phyloP scores from a whole-genome alignment of 1,140 invertebrate genomes.

The Geopemphigus sp. region DNA sequence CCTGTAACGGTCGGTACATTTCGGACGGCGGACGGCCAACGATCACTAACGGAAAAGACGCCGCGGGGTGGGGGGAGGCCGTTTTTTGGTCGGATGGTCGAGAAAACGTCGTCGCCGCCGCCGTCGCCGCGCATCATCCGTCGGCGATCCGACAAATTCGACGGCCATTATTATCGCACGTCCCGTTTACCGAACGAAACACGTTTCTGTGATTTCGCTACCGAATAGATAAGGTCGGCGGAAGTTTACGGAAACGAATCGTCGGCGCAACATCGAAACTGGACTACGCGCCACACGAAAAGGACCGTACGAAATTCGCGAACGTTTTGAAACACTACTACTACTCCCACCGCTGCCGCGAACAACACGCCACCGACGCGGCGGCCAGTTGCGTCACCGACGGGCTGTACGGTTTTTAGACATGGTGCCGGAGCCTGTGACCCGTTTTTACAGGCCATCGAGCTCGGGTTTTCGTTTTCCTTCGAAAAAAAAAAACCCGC shows the following conservation, averaged over 20 bases:
- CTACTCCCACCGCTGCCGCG: not conserved
- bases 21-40: too few species aligned
- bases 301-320: constrained; percentile 12
- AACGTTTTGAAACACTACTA: constrained; percentile 7
- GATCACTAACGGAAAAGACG: too few species aligned
- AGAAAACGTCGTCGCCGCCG: too few species aligned
- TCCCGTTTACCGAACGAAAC: too few species aligned
- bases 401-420: constrained; percentile 38
- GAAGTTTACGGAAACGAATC: not conserved
- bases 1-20: too few species aligned
- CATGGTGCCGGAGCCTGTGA: constrained; percentile 30
- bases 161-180: too few species aligned
- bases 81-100: too few species aligned
- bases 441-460: constrained; percentile 44
- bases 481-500: constrained; percentile 3
- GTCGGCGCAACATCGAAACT: not conserved
- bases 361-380: not conserved
- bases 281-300: too few species aligned
- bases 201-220: not conserved
- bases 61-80: too few species aligned
- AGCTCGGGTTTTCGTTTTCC: constrained; percentile 17
- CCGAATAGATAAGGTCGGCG: constrained; percentile 44
- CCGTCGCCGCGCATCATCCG: too few species aligned
- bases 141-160: too few species aligned
- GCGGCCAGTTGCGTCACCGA: not conserved